Conservation (phyloP, 2,797 vertebrate species). For the Galaxias olidus region DNA sequence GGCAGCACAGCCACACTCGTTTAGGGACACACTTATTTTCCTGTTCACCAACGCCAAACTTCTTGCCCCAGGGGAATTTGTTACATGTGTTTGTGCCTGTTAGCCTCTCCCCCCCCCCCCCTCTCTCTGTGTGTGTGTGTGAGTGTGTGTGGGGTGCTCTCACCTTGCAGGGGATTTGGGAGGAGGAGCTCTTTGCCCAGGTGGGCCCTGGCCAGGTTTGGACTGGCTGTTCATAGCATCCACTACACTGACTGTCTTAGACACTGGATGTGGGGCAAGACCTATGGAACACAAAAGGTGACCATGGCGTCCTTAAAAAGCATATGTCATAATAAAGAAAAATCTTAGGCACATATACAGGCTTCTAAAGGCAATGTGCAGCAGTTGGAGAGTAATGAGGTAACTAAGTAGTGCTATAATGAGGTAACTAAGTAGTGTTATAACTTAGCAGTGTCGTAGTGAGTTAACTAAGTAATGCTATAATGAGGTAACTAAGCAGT, state of each 20-base stretch:
- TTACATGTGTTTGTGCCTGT: slow-evolving; percentile 20
- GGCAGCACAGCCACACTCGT: neutral
- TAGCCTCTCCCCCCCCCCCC: no score
- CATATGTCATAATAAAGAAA: no score
- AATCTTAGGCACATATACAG: no score
- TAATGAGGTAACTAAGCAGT: no score
- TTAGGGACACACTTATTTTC: neutral
- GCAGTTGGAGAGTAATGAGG: no score
- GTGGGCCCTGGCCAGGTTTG: slow-evolving; percentile 72
- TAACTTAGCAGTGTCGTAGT: no score
- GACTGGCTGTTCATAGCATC: slow-evolving; percentile 84
- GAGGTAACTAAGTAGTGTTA: slow-evolving; percentile 63
- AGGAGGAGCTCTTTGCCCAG: slow-evolving; percentile 73
- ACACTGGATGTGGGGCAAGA: slow-evolving; percentile 76
- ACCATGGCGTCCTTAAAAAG: neutral
- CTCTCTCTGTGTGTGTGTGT: slow-evolving; percentile 17
- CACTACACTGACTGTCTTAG: slow-evolving; percentile 81
- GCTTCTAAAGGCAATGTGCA: no score
- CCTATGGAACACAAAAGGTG: slow-evolving; percentile 54
- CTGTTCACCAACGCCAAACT: slow-evolving; percentile 13
- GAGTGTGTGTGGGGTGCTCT: slow-evolving; percentile 29
- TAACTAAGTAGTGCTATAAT: slow-evolving; percentile 63
- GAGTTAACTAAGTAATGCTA: no score
- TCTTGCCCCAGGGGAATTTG: neutral
- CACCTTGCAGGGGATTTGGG: slow-evolving; percentile 85